Base-by-base conservation (phyloP, 2,797 vertebrate species). In the Galagoides demidoff region DNA sequence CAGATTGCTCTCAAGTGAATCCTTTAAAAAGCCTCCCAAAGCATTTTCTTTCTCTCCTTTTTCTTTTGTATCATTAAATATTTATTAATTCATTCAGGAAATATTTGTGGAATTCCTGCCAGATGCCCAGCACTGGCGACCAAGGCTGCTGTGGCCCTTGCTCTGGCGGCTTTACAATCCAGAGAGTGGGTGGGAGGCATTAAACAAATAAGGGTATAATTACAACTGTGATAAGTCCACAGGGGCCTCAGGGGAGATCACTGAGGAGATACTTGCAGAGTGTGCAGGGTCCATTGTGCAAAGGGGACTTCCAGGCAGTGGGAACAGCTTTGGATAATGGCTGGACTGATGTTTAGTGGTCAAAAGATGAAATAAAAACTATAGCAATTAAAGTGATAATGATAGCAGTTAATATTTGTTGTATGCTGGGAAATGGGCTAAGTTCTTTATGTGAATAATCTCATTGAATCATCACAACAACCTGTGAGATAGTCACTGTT, bases 51-150 rank as follows among this genome's bases (percentile, higher is more conserved):
- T 68, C 81, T 29, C 49, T 71, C 45, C 20, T 63, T 71, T 37
- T 73, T 66, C 34, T 79, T 94, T 88, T 13, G 0, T 23, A 31
- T 71, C 61, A 14, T 61, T 34, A 71, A 78, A 34, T 86, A 73
- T 57, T 52, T 85, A 61, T 88, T 77, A 57, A 85, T 89, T 87
- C 45, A 34, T 73, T 82, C 25, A 16, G 87, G 84, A 92, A 78
- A 29, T 64, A 79, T 76, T 89, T 66, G 68, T n/a, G 43, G 76
- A 84, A 66, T 81, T 84, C 22, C 23, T 83, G 22, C 63, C 37
- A 78, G 89, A 31, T 68, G 22, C 43, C 68, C 37, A 37, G 25
- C 49, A 5, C 34, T 74, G 43, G 83, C 70, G 39, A 73, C 57
- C 39, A 49, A 3, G 9, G 66, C 63, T 34, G 11, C 7, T 55